Evolutionary conservation across 2,113 vertebrate genomes (phyloP).

Genomic region (Xenus cinereus): DNA sequence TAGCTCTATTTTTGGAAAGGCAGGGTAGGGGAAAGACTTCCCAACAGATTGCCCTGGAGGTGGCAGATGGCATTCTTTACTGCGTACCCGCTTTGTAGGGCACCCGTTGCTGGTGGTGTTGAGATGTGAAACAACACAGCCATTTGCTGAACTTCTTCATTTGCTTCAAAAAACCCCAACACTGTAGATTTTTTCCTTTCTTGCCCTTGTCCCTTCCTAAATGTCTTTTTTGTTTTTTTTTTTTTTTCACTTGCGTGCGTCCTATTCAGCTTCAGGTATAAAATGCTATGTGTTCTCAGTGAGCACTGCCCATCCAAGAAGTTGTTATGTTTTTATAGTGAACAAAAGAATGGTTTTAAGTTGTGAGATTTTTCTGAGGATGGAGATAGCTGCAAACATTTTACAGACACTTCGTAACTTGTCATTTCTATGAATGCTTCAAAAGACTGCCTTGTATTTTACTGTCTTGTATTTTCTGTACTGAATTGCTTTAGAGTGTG

Average conservation of each 20-base stretch:
- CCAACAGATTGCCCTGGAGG: not conserved
- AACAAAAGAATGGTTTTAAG: not conserved
- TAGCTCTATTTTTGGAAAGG: conserved; percentile 10
- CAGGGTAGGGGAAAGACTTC: not conserved
- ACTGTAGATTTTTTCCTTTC: not conserved
- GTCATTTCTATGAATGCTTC: not conserved
- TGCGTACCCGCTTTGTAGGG: not conserved
- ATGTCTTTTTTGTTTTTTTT: not conserved
- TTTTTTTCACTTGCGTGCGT: not conserved
- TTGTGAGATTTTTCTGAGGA: not conserved
- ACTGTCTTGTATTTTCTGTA: not conserved
- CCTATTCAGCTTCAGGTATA: not conserved
- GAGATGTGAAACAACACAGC: not conserved
- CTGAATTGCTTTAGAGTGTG: not conserved
- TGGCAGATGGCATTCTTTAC: conserved; percentile 9
- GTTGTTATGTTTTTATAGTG: not conserved
- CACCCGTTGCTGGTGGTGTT: not conserved
- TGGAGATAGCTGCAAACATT: not conserved
- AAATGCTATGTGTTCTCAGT: rapidly evolving
- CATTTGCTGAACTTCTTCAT: not conserved
- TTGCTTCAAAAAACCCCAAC: not conserved
- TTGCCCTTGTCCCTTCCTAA: not conserved
- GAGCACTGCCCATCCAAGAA: not conserved
- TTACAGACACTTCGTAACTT: not conserved
- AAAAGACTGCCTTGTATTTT: not conserved